These are phyloP conservation scores for Schizaphis graminum DNA, from an alignment of 2,888 invertebrate species.

Conservation along the genomic window DNA sequence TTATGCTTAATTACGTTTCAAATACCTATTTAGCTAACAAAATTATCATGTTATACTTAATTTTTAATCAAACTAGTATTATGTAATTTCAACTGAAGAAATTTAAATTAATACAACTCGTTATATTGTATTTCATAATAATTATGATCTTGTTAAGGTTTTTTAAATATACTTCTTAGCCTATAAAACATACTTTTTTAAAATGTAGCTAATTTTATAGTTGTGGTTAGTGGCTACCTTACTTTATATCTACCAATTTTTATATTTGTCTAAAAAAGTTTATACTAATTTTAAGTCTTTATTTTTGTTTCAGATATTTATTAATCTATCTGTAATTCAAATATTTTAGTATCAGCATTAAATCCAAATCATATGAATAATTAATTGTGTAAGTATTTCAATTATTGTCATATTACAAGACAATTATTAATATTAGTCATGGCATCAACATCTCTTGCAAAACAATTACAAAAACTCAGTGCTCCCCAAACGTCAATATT, in stretches of 20 bases:
- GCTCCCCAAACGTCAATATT: slow-evolving; percentile 82
- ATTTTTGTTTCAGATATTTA: slow-evolving; percentile 36
- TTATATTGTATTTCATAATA: background rate
- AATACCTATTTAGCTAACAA: background rate
- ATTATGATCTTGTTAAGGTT: too few relatives aligned
- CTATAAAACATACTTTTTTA: too few relatives aligned
- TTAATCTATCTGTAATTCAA: background rate
- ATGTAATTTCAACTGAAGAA: background rate
- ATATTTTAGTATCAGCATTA: background rate
- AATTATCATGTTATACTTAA: background rate
- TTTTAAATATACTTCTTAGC: too few relatives aligned
- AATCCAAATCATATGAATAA: background rate
- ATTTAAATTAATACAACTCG: background rate
- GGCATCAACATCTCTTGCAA: slow-evolving; percentile 80
- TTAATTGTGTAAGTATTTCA: slow-evolving; percentile 19
- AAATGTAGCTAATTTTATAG: background rate
- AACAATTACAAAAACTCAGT: slow-evolving; percentile 82
- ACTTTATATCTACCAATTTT: background rate
- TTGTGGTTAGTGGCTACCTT: background rate
- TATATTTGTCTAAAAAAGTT: background rate
- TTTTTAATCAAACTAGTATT: background rate
- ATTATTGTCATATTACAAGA: background rate
- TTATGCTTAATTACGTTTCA: background rate
- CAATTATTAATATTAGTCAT: slow-evolving; percentile 64
- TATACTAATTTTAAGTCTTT: background rate